phyloP scores from a whole-genome alignment of 64 coral and sea anemone genomes.

The Montipora capricornis region DNA sequence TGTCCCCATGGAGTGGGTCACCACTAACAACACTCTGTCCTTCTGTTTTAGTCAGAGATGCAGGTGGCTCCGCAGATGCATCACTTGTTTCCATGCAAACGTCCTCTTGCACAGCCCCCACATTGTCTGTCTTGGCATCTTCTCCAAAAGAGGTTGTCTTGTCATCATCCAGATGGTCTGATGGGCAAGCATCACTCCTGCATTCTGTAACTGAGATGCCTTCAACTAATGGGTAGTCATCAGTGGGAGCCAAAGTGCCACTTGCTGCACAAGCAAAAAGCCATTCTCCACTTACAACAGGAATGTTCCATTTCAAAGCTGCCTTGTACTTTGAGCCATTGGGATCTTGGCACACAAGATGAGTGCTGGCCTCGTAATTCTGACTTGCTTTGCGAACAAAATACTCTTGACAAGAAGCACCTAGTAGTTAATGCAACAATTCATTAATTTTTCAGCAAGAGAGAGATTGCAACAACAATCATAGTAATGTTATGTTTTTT shows the following conservation, averaged over 20 bases:
- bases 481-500: too few relatives aligned
- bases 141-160: background rate
- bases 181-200: background rate
- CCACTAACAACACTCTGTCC: background rate
- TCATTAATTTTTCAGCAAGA: background rate
- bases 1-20: background rate
- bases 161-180: background rate
- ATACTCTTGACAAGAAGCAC: slow-evolving; percentile 88
- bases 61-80: background rate
- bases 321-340: slow-evolving; percentile 86
- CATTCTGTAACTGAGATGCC: too few relatives aligned
- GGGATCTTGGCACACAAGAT: slow-evolving; percentile 82
- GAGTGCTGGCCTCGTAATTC: slow-evolving; percentile 81
- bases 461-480: background rate
- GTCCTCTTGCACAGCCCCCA: background rate
- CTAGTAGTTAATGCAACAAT: slow-evolving; percentile 16
- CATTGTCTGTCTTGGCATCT: background rate
- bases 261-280: slow-evolving; percentile 85
- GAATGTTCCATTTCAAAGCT: slow-evolving; percentile 89
- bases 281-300: slow-evolving; percentile 77
- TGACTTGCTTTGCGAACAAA: slow-evolving; percentile 81
- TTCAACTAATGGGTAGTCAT: slow-evolving; percentile 61
- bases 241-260: slow-evolving; percentile 44
- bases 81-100: slow-evolving; percentile 8
- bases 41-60: background rate